Evolutionary conservation across 2,888 invertebrate species (phyloP).

Genomic region (Coronaproctus castanopsis): DNA sequence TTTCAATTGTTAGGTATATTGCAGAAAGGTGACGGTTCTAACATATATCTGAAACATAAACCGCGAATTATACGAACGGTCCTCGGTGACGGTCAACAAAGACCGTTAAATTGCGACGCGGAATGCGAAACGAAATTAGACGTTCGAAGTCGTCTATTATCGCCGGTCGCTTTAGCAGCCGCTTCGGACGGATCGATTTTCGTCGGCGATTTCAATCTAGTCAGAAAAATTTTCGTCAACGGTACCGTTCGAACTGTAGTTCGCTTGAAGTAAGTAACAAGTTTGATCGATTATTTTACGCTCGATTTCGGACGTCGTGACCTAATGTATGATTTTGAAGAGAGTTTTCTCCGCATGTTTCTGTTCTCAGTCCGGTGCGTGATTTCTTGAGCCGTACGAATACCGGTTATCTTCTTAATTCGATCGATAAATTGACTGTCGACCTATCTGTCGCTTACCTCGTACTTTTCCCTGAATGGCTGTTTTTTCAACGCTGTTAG

Average conservation of each 20-base stretch:
- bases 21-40: slow-evolving; percentile 93
- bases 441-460: too few relatives aligned
- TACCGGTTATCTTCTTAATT: too few relatives aligned
- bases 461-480: too few relatives aligned
- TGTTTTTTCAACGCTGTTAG: too few relatives aligned
- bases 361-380: too few relatives aligned
- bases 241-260: slow-evolving; percentile 62
- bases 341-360: too few relatives aligned
- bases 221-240: slow-evolving; percentile 67
- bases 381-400: too few relatives aligned
- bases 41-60: slow-evolving; percentile 80
- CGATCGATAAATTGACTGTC: too few relatives aligned
- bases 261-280: slow-evolving; percentile 57
- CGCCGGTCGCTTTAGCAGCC: slow-evolving; percentile 79
- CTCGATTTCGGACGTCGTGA: too few relatives aligned
- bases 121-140: slow-evolving; percentile 54
- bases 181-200: slow-evolving; percentile 84
- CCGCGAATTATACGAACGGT: slow-evolving; percentile 75
- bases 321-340: too few relatives aligned
- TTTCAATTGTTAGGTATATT: slow-evolving; percentile 46
- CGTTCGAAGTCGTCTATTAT: slow-evolving; percentile 56
- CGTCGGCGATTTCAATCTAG: slow-evolving; percentile 87
- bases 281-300: too few relatives aligned
- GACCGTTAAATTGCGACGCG: slow-evolving; percentile 54
- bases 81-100: slow-evolving; percentile 78